Conservation (phyloP, 2,888 invertebrate species). For the Apamea epomidion region DNA sequence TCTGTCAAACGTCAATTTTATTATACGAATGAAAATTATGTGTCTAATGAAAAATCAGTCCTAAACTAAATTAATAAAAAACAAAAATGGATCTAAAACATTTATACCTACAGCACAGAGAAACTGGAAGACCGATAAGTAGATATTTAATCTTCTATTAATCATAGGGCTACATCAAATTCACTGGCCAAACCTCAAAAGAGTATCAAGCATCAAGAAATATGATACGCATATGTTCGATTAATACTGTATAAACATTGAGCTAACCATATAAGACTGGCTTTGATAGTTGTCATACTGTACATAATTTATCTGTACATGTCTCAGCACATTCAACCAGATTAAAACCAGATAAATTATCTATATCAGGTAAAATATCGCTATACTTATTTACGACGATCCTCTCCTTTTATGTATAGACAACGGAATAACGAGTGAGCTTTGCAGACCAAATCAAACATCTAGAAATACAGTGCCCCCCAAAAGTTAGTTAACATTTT, state of each 20-base stretch:
- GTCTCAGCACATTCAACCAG: neutral
- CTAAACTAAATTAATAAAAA: neutral
- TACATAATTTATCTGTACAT: neutral
- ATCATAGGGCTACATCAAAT: no score
- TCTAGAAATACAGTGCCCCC: no score
- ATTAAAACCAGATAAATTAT: neutral
- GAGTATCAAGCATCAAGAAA: no score
- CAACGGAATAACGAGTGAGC: neutral
- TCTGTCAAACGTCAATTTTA: no score
- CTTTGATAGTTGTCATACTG: neutral
- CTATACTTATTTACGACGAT: neutral
- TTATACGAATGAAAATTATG: no score
- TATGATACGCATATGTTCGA: no score
- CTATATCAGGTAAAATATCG: neutral
- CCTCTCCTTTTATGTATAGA: neutral
- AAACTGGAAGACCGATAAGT: neutral
- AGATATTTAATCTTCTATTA: neutral
- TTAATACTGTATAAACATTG: neutral
- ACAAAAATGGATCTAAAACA: neutral
- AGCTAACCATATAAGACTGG: neutral
- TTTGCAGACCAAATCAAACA: neutral
- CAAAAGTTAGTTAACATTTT: no score
- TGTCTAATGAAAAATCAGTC: no score
- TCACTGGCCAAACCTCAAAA: no score
- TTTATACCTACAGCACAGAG: neutral